A percentile compares a stretch with the other conserved stretches of the same genome.
Conservation (phyloP, 2,113 vertebrate species). For the Coptodon bakossiorum region DNA sequence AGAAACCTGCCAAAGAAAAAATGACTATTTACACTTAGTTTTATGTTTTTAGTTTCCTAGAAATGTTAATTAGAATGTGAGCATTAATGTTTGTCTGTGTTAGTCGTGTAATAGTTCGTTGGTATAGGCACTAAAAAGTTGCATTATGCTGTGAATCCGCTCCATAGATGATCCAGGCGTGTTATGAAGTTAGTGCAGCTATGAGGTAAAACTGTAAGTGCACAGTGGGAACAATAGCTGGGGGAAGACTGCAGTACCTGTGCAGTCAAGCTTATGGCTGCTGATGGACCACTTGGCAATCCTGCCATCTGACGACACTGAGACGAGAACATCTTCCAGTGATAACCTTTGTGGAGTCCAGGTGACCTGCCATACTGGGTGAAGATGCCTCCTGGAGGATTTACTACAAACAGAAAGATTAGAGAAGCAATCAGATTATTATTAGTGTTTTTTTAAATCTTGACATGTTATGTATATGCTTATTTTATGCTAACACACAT, state of each 20-base stretch:
- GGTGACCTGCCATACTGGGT: constrained; percentile 81
- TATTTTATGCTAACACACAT: not conserved
- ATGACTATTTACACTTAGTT: not conserved
- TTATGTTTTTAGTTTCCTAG: not conserved
- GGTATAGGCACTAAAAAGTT: not conserved
- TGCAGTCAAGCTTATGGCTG: constrained; percentile 73
- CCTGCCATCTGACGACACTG: constrained; percentile 81
- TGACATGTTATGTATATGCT: not conserved
- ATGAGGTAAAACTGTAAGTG: not conserved
- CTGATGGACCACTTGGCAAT: constrained; percentile 76
- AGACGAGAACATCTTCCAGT: constrained; percentile 73
- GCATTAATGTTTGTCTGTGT: not conserved
- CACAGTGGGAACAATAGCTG: not conserved
- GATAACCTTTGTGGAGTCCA: constrained; percentile 74
- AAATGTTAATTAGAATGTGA: not conserved
- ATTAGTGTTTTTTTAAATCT: not conserved
- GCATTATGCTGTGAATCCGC: not conserved
- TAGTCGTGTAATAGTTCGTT: not conserved
- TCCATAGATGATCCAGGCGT: not conserved
- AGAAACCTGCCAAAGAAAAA: not conserved
- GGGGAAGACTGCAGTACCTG: constrained; percentile 58
- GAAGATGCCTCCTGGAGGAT: constrained; percentile 68
- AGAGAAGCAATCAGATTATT: not conserved
- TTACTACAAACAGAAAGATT: constrained; percentile 54
- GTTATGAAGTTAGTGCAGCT: not conserved